Conservation (phyloP, 2,888 invertebrate genomes). For the Megamerina dolium region DNA sequence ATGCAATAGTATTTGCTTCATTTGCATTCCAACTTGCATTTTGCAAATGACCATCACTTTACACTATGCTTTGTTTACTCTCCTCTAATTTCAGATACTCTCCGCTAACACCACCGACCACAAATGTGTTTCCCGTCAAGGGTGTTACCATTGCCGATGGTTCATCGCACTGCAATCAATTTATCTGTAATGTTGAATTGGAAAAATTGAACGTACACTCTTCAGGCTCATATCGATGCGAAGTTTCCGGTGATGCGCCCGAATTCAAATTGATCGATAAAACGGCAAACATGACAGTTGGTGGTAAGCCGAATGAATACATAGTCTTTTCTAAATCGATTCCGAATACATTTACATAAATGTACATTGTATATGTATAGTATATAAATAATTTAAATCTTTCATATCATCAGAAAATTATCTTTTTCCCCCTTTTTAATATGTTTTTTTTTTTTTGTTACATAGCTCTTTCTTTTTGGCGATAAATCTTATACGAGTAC, state of each 20-base stretch:
- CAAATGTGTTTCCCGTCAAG: slow-evolving; percentile 47
- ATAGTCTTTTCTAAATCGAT: background rate
- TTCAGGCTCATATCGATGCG: slow-evolving; percentile 57
- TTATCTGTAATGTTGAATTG: slow-evolving; percentile 48
- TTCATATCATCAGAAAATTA: background rate
- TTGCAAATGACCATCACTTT: too few species aligned
- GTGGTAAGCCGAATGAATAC: slow-evolving; percentile 52
- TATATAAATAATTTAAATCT: background rate
- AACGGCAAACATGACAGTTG: slow-evolving; percentile 56
- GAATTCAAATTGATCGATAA: slow-evolving; percentile 56
- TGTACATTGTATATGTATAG: too few species aligned
- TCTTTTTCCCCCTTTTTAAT: too few species aligned
- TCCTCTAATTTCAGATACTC: slow-evolving; percentile 43
- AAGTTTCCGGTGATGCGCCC: slow-evolving; percentile 59
- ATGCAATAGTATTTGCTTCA: background rate
- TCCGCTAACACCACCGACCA: slow-evolving; percentile 46
- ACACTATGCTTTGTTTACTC: slow-evolving; percentile 12
- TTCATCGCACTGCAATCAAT: slow-evolving; percentile 48
- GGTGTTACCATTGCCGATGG: slow-evolving; percentile 47
- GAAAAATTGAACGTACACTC: slow-evolving; percentile 43
- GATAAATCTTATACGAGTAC: too few species aligned
- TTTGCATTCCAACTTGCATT: slow-evolving; percentile 4
- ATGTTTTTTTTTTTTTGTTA: too few species aligned
- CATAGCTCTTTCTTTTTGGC: too few species aligned
- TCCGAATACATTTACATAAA: background rate